Evolutionary conservation across 2,113 vertebrate species (phyloP).

Genomic region (Herpetotheres cachinnans): DNA sequence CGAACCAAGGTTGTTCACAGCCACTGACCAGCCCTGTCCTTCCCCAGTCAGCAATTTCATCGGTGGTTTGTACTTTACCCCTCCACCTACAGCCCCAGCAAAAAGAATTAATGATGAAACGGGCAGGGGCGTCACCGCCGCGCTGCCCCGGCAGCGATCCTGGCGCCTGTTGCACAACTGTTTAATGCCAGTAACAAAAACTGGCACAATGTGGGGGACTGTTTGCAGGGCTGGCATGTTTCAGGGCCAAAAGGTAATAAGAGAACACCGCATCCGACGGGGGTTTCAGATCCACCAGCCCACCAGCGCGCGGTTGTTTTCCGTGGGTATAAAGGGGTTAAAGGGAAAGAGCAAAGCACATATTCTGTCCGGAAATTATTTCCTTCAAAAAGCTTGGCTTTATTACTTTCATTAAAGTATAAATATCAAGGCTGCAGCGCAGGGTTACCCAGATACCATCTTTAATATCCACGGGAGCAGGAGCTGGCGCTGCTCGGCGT

Average conservation of each 20-base stretch:
- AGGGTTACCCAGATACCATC: slow-evolving; percentile 20
- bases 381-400: not conserved
- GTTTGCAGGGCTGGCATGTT: rapidly evolving
- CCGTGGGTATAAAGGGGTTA: not conserved
- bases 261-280: rapidly evolving
- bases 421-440: not conserved
- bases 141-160: rapidly evolving
- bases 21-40: not conserved
- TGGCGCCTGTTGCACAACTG: too few species aligned
- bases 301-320: not conserved
- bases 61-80: rapidly evolving
- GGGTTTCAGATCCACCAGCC: not conserved
- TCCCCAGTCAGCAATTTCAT: not conserved
- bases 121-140: rapidly evolving
- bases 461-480: slow-evolving; percentile 38
- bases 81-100: not conserved
- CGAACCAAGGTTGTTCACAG: rapidly evolving
- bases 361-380: not conserved
- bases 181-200: rapidly evolving
- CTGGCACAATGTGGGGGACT: rapidly evolving
- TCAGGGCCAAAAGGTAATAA: too few species aligned
- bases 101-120: rapidly evolving
- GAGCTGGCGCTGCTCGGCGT: not conserved
- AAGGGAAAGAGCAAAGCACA: too few species aligned
- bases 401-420: not conserved